Evolutionary conservation across 2,888 invertebrate species (phyloP), one percentile per base, ranked within the genome.

Genomic region (Crocallis elinguaria): DNA sequence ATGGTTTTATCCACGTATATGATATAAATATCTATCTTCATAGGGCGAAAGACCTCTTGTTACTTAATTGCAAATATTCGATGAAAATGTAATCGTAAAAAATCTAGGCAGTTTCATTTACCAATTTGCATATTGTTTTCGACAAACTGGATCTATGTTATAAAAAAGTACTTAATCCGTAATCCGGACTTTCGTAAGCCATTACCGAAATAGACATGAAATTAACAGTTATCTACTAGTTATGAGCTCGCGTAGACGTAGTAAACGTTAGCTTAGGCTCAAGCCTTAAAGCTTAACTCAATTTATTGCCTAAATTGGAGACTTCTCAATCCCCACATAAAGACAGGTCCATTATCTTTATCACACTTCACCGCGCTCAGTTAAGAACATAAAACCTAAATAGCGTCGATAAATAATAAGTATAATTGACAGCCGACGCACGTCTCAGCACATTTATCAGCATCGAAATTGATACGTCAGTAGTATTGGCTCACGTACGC

Each of bases 391-490:
- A 39, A 48, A 48, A 48, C 23, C 29, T 14, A 39, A 13, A 35
- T 41, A 30, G 29, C 41, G 11, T 11, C 19, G 25, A 48, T 8
- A 39, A 33, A 27, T 37, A 39, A 27, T 29, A 36, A 13, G 21
- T 30, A 14, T 37, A 53, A 53, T 53, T 48, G 48, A 53, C 48
- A 53, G 36, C 52, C 66, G 51, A 46, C 57, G 49, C 74, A 73
- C 72, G 65, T 66, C 53, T 44, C 52, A 56, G 57, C 64, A 62
- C 69, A 74, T 77, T 75, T 73, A 79, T 75, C 72, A 71, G 66
- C 57, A 71, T 69, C 69, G 69, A 66, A 68, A 72, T 62, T 60
- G 67, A 75, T 72, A 70, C 61, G 66, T 77, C 73, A 73, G 69
- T 65, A 64, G 50, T 67, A 62, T 59, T 60, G 50, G 64, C 60